Base-by-base conservation (phyloP, 2,797 vertebrate genomes). In the Chrysolophus pictus region DNA sequence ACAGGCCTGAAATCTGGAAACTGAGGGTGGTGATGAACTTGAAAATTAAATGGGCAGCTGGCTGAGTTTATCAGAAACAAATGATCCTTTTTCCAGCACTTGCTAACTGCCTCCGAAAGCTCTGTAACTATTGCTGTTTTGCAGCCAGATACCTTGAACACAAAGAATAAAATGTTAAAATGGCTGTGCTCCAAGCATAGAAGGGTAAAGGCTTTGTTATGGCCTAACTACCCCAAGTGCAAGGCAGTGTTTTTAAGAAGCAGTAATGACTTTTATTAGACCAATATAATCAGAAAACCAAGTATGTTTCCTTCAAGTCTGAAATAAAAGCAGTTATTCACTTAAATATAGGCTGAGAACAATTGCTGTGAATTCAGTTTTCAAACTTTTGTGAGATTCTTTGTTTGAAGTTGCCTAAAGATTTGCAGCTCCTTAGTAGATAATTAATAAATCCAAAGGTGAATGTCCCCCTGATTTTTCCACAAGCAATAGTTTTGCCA, bases 1-100 rank as follows among this genome's bases (percentile, higher is more conserved):
- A 91, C 15, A 87, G 72, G 68, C 63, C 74, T 87, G 84, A 91
- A 95, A 91, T 85, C 91, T 96, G 76, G 92, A 94, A 94, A 93
- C 86, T 67, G 42, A 87, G 46, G 53, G 35, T 62, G 26, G 55
- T 86, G 65, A 70, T 88, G 92, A 93, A 78, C 87, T 95, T 95
- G 90, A 90, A 91, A 76, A 94, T 64, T 84, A 78, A 90, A 60
- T n/a, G 69, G 71, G 78, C 94, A 97, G 95, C 87, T 95, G 95
- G 77, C 83, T 96, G 87, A 95, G 72, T 94, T 90, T 60, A 68
- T 59, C 67, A 76, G 78, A 71, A 75, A 70, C 4, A 63, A 81
- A 91, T 7, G 26, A 49, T 26, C 41, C 35, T 75, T 82, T 37
- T 22, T 22, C 33, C 56, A 65, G 44, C 19, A 73, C 41, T 58